These are phyloP conservation scores for Eurois occulta DNA, from an alignment of 2,888 invertebrate genomes.

Conservation along the genomic window DNA sequence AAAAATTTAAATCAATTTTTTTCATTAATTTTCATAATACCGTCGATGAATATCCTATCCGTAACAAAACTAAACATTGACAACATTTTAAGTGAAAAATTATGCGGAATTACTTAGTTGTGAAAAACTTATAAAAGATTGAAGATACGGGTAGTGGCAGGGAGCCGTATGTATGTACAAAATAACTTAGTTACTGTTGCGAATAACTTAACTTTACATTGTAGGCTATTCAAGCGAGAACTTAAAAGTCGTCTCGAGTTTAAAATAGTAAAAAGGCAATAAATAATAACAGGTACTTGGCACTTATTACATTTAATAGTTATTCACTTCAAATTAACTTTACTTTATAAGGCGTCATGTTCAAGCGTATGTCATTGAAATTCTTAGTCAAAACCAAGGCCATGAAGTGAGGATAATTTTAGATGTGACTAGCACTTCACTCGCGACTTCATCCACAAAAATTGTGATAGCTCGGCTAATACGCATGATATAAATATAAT, in stretches of 20 bases:
- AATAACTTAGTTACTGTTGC: not conserved
- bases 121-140: too few species aligned
- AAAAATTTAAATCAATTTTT: fast-evolving
- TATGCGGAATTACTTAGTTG: too few species aligned
- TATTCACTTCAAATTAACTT: conserved; percentile 29
- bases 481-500: too few species aligned
- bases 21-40: not conserved
- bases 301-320: not conserved
- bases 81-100: not conserved
- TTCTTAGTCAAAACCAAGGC: not conserved
- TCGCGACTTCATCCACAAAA: too few species aligned
- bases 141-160: too few species aligned
- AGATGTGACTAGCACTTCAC: too few species aligned
- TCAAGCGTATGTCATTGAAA: conserved; percentile 1
- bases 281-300: conserved; percentile 27
- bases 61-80: not conserved
- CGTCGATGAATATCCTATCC: not conserved
- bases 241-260: conserved; percentile 7
- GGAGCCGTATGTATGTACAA: not conserved
- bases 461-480: too few species aligned
- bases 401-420: not conserved
- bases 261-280: conserved; percentile 15
- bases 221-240: not conserved
- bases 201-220: not conserved
- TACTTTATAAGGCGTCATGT: conserved; percentile 13